Percentiles rank a stretch among this genome's conserved stretches.
These are phyloP conservation scores for Serrognathus titanus DNA, from an alignment of 2,888 invertebrate genomes.

Conservation along the genomic window DNA sequence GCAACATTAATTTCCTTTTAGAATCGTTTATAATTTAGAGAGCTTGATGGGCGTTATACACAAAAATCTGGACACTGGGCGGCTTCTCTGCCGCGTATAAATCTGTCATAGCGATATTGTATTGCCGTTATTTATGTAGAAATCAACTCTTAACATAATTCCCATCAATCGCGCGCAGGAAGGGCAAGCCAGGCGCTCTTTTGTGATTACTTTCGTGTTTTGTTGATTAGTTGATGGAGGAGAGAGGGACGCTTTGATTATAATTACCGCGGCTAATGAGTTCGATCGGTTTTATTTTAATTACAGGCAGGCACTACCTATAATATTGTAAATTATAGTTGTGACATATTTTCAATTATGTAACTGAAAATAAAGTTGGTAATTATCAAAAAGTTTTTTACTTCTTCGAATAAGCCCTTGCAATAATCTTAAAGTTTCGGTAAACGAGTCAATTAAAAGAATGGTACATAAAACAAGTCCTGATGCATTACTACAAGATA, in stretches of 20 bases:
- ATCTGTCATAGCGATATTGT: constrained; percentile 50
- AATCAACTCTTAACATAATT: constrained; percentile 49
- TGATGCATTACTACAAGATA: constrained; percentile 18
- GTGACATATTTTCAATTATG: no score
- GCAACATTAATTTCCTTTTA: constrained; percentile 21
- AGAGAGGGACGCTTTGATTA: no score
- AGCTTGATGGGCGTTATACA: constrained; percentile 45
- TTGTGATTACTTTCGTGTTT: constrained; percentile 25
- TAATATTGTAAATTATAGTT: no score
- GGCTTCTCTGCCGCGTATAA: constrained; percentile 46
- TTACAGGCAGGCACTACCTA: no score
- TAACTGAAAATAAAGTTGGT: no score
- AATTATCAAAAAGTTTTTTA: no score
- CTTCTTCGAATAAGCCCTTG: no score
- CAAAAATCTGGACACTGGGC: constrained; percentile 46
- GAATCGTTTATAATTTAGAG: constrained; percentile 38
- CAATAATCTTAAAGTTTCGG: not conserved
- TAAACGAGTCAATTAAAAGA: constrained; percentile 17
- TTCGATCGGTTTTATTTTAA: no score
- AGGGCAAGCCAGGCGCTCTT: constrained; percentile 10
- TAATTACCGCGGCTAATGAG: no score
- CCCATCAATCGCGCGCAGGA: constrained; percentile 43
- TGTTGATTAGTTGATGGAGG: constrained; percentile 18
- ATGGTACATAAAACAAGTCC: constrained; percentile 15
- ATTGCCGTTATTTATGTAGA: constrained; percentile 50